These are phyloP conservation scores for Craterocephalus amniculus DNA, from an alignment of 2,797 vertebrate genomes.

Conservation along the genomic window DNA sequence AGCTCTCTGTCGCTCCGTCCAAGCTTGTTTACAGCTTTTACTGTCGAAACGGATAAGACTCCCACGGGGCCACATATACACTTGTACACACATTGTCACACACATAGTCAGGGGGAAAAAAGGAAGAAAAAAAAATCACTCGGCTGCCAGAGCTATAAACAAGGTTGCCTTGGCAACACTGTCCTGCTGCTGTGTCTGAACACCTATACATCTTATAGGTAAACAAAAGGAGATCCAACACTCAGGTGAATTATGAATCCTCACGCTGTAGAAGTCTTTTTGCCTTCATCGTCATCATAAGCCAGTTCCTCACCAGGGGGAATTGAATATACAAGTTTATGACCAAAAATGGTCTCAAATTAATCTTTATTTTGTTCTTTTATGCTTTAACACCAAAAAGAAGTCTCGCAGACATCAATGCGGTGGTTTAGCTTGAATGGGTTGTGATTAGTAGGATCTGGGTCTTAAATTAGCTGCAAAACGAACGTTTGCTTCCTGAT, in stretches of 20 bases:
- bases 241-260: conserved; percentile 20
- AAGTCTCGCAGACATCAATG: neutral
- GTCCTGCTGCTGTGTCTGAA: conserved; percentile 43
- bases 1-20: conserved; percentile 45
- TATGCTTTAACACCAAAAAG: neutral
- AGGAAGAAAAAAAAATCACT: conserved; percentile 2
- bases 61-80: conserved; percentile 33
- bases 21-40: conserved; percentile 69
- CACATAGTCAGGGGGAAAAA: neutral
- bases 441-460: conserved; percentile 31
- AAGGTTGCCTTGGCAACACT: conserved; percentile 71
- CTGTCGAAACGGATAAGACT: conserved; percentile 56
- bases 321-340: conserved; percentile 1
- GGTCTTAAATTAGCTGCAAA: conserved; percentile 41
- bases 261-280: neutral
- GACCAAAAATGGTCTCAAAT: conserved; percentile 3
- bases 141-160: conserved; percentile 50
- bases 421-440: conserved; percentile 34
- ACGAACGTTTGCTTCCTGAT: conserved; percentile 28
- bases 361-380: neutral
- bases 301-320: neutral
- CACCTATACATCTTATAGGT: conserved; percentile 43
- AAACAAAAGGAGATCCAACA: neutral
- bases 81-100: conserved; percentile 12
- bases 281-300: too few species aligned